Conservation (phyloP, 53 echinoderm and acorn worm genomes). For the Holothuria leucospilota region DNA sequence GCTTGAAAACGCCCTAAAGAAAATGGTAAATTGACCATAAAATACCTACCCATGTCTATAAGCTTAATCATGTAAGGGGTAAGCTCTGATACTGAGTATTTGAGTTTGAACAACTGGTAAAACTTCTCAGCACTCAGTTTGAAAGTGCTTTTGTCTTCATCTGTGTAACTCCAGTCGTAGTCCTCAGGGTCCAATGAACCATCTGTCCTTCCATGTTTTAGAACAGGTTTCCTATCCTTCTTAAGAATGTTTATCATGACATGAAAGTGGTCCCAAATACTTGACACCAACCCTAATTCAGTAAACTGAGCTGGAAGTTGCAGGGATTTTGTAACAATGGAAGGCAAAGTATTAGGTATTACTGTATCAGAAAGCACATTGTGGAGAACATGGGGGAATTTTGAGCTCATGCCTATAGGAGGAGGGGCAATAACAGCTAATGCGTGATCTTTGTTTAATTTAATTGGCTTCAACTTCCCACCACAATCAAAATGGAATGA, state of each 20-base stretch:
- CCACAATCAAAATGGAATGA: no score
- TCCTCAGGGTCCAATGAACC: slow-evolving; percentile 30
- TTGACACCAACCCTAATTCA: neutral
- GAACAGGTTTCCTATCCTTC: neutral
- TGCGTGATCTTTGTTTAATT: no score
- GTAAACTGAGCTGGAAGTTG: neutral
- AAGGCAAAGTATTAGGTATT: neutral
- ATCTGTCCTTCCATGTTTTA: neutral
- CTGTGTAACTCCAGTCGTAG: slow-evolving; percentile 48
- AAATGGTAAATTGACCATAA: slow-evolving; percentile 4
- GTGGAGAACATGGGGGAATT: no score
- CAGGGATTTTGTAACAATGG: neutral
- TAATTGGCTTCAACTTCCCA: no score
- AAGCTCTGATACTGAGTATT: slow-evolving; percentile 39
- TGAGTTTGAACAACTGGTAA: slow-evolving; percentile 55
- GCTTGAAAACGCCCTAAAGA: slow-evolving; percentile 41
- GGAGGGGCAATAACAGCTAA: no score
- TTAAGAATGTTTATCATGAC: neutral
- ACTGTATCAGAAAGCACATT: neutral
- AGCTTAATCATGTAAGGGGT: slow-evolving; percentile 70
- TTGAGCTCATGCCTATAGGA: no score
- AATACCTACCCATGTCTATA: slow-evolving; percentile 45
- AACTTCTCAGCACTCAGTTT: slow-evolving; percentile 57
- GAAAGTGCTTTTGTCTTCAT: neutral
- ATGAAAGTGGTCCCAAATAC: slow-evolving; percentile 12